These are phyloP conservation scores for Tillus elongatus DNA, from an alignment of 2,888 invertebrate genomes.

Conservation along the genomic window DNA sequence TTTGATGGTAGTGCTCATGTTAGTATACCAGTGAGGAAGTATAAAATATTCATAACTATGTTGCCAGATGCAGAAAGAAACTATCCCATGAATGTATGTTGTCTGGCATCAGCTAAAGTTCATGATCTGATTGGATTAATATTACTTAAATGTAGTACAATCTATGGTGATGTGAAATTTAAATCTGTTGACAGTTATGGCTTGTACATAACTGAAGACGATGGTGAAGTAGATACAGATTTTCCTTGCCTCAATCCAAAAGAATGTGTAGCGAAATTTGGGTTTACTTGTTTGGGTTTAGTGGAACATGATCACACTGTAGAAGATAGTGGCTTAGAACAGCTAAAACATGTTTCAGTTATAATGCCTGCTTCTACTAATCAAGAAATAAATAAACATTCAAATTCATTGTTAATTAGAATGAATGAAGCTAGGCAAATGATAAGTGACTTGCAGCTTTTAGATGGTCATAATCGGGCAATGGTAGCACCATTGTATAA, in stretches of 20 bases:
- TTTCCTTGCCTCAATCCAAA: constrained; percentile 83
- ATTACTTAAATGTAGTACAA: constrained; percentile 72
- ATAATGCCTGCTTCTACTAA: too few species aligned
- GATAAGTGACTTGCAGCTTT: constrained; percentile 49
- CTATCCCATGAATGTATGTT: constrained; percentile 75
- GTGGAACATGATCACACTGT: constrained; percentile 73
- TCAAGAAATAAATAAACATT: constrained; percentile 18
- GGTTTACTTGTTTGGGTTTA: constrained; percentile 80
- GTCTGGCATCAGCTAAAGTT: constrained; percentile 77
- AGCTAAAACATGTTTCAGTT: constrained; percentile 1
- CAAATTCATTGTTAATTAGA: constrained; percentile 27
- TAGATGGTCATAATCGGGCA: constrained; percentile 65
- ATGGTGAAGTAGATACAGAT: constrained; percentile 88
- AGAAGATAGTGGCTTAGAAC: too few species aligned
- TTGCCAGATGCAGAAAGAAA: constrained; percentile 68
- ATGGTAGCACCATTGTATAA: constrained; percentile 84
- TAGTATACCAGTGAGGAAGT: constrained; percentile 69
- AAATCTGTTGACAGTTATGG: constrained; percentile 67
- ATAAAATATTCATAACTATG: constrained; percentile 87
- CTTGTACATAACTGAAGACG: constrained; percentile 90
- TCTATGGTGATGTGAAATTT: constrained; percentile 53
- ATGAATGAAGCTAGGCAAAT: constrained; percentile 38
- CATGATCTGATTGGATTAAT: constrained; percentile 86
- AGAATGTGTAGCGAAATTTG: constrained; percentile 88
- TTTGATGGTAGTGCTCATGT: constrained; percentile 84